Evolutionary conservation across 2,888 invertebrate species (phyloP).

Genomic region (Empis stercorea): DNA sequence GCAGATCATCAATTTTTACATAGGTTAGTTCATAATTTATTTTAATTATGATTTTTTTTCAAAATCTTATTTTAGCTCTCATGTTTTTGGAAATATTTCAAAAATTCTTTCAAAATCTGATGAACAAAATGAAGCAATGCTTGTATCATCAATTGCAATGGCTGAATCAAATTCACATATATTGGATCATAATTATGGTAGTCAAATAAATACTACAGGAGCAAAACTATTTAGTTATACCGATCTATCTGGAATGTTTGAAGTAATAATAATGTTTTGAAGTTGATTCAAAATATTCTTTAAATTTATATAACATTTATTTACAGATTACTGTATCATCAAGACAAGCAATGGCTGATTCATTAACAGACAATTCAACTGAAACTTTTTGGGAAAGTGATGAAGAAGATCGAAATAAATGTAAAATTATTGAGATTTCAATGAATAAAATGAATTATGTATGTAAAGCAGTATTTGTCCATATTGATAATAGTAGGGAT

Average conservation of each 20-base stretch:
- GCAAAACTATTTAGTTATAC: conserved; percentile 28
- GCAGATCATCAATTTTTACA: conserved; percentile 87
- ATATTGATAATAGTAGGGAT: conserved; percentile 90
- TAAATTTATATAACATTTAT: too few species aligned
- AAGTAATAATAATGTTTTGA: conserved; percentile 14
- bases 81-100: conserved; percentile 92
- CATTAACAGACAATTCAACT: conserved; percentile 84
- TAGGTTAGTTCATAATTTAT: conserved; percentile 30
- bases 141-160: conserved; percentile 25
- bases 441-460: conserved; percentile 41
- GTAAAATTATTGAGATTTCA: conserved; percentile 67
- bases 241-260: conserved; percentile 35
- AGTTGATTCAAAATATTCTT: not conserved
- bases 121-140: conserved; percentile 47
- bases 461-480: conserved; percentile 56
- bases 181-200: conserved; percentile 21
- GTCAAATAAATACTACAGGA: conserved; percentile 15
- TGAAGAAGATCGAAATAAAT: conserved; percentile 89
- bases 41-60: not conserved
- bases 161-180: conserved; percentile 25
- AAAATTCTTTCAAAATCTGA: conserved; percentile 89
- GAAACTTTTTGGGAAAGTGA: conserved; percentile 99
- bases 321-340: conserved; percentile 74
- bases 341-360: conserved; percentile 85
- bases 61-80: conserved; percentile 43